A percentile compares a stretch with the other conserved stretches of the same genome.
These are phyloP conservation scores for Limonius californicus DNA, from an alignment of 1,140 invertebrate species.

Conservation along the genomic window DNA sequence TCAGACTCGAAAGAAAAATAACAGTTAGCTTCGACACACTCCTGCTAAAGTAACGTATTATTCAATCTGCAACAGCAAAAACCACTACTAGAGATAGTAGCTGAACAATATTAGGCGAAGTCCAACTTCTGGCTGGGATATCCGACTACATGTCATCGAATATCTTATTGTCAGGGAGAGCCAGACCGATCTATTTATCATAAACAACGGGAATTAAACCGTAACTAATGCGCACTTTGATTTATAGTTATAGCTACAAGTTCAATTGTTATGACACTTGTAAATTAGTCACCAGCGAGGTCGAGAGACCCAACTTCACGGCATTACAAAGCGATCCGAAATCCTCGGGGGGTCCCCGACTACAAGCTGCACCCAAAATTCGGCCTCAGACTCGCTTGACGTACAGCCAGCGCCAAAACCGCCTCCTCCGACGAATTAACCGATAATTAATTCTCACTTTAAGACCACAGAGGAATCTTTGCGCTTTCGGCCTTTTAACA, in stretches of 20 bases:
- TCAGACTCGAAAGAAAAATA: too few species aligned
- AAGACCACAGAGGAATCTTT: not conserved
- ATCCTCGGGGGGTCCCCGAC: not conserved
- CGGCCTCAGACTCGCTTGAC: not conserved
- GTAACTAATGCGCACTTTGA: not conserved
- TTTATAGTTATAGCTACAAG: slow-evolving; percentile 6
- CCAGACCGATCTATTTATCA: not conserved
- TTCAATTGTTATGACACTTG: slow-evolving; percentile 6
- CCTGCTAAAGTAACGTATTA: too few species aligned
- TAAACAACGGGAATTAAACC: not conserved
- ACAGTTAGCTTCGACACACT: too few species aligned
- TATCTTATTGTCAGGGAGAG: too few species aligned
- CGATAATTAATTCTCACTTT: not conserved
- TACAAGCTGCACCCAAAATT: slow-evolving; percentile 7
- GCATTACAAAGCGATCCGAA: not conserved
- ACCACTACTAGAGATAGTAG: too few species aligned
- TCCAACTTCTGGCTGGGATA: too few species aligned
- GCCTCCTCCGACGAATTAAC: not conserved
- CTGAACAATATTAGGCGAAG: too few species aligned
- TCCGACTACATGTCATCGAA: too few species aligned
- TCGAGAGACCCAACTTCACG: not conserved
- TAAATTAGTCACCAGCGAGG: slow-evolving; percentile 1
- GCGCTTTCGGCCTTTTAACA: not conserved
- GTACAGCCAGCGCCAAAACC: not conserved
- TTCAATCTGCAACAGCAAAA: too few species aligned